Base-by-base conservation (phyloP, 2,888 invertebrate species). In the Spodoptera littoralis region DNA sequence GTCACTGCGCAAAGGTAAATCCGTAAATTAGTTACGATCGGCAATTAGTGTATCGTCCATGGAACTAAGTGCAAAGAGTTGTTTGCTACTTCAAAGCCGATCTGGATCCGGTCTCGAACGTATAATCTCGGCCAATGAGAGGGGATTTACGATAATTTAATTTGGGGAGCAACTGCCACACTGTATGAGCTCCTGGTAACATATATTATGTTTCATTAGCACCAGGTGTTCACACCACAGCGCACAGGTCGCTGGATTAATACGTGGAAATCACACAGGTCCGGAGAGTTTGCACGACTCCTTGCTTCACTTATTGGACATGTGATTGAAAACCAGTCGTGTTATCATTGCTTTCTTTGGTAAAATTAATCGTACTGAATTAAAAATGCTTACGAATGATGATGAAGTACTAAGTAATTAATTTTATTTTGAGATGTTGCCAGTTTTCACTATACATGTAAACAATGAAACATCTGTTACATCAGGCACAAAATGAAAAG, bases 111-210 rank as follows among this genome's bases (percentile, higher is more conserved):
- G 74, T 73, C 67, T 65, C 76, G 69, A 73, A 70, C 73, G 65
- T 73, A 77, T 80, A 81, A 82, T 82, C 81, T 79, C 77, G 54
- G 66, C 76, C 77, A 77, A 79, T 77, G 70, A 80, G 78, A 60
- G 51, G 67, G 77, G 82, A 82, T 84, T 86, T 83, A 83, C 82
- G 80, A 83, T 85, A 84, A 86, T 86, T 84, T 84, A 83, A 86
- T 84, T 84, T 79, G 71, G 74, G 71, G 53, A 65, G 65, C 76
- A 76, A 78, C 78, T 76, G 67, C 76, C 70, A 55, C 52, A 36
- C 61, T 50, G 42, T 56, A 50, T 71, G 71, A 66, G 73, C 55
- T 67, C 57, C 67, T 65, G 77, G 66, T 73, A 76, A 82, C 81
- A 80, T 78, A 86, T 85, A 30, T 30, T 30, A 83, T 85, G 85